A percentile compares a stretch with the other conserved stretches of the same genome.
These are phyloP conservation scores for Nephotettix cincticeps DNA, from an alignment of 1,140 invertebrate species.

Conservation along the genomic window DNA sequence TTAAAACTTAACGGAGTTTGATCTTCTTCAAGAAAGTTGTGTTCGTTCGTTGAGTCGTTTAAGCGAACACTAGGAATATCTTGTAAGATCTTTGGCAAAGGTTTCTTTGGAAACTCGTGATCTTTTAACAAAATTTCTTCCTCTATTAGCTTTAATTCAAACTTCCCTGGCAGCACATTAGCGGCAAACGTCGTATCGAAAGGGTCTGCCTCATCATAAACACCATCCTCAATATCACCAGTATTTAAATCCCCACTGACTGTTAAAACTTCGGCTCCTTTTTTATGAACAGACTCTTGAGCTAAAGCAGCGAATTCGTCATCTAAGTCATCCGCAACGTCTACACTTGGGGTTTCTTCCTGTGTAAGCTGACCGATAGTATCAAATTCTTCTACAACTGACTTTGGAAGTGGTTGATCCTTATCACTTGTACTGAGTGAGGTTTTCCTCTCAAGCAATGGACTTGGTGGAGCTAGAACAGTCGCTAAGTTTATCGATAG, in stretches of 20 bases:
- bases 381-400: constrained; percentile 24
- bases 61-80: constrained; percentile 2
- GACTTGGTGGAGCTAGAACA: constrained; percentile 8
- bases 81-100: neutral
- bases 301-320: constrained; percentile 75
- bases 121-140: constrained; percentile 51
- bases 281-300: constrained; percentile 64
- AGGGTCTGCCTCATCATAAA: constrained; percentile 63
- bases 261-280: constrained; percentile 33
- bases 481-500: constrained; percentile 28
- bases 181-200: constrained; percentile 85
- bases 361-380: neutral
- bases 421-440: neutral
- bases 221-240: neutral
- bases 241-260: neutral
- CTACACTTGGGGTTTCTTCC: constrained; percentile 28
- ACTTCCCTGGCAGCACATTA: constrained; percentile 68
- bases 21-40: constrained; percentile 26
- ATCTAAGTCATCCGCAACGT: constrained; percentile 54
- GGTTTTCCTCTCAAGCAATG: constrained; percentile 19
- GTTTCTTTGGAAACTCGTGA: neutral
- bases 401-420: neutral
- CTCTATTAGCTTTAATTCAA: constrained; percentile 62
- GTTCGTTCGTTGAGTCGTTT: constrained; percentile 23
- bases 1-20: constrained; percentile 34